Base-by-base conservation (phyloP, 2,113 vertebrate species). In the Nycticebus coucang region DNA sequence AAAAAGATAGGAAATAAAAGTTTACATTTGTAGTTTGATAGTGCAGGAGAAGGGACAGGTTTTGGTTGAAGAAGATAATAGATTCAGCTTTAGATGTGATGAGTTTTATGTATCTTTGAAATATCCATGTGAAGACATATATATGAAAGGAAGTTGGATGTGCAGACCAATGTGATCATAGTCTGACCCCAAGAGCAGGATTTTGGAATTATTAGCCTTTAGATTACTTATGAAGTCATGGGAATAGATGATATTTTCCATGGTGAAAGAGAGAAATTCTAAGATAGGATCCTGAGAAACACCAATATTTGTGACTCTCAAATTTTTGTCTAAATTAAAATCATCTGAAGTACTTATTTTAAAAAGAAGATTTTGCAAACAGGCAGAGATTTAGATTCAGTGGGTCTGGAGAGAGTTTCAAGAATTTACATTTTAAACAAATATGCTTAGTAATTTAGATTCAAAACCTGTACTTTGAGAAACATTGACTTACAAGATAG, bases 101-200 rank as follows among this genome's bases (percentile, higher is more conserved):
- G 30, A 81, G 14, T 74, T 89, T 90, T 59, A 74, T 22, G 3
- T 81, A 59, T 30, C 26, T 89, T 87, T 90, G 59, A 90, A 95
- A n/a, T 90, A 37, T 30, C 50, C 11, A 22, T 59, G 33, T 57
- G 45, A 86, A 89, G 64, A 45, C 66, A 21, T 33, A 50, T 64
- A 37, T 33, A 50, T 57, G 33, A 85, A 93, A 90, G 35, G 57
- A 86, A 80, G 59, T 85, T 80, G 30, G 37, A 59, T 74, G 13
- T 86, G 37, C 7, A 74, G 30, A 90, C 30, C 24, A 45, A 59
- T 50, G 33, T 79, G 45, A 66, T 57, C 55, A 68, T 50, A 71
- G 41, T 85, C 22, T 66, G 26, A 85, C 41, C 41, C 66, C 30
- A 50, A 74, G 57, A 80, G 80, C 72, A 74, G 64, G 59, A 80